Conservation (phyloP, 2,797 vertebrate species). For the Ibycter americanus region DNA sequence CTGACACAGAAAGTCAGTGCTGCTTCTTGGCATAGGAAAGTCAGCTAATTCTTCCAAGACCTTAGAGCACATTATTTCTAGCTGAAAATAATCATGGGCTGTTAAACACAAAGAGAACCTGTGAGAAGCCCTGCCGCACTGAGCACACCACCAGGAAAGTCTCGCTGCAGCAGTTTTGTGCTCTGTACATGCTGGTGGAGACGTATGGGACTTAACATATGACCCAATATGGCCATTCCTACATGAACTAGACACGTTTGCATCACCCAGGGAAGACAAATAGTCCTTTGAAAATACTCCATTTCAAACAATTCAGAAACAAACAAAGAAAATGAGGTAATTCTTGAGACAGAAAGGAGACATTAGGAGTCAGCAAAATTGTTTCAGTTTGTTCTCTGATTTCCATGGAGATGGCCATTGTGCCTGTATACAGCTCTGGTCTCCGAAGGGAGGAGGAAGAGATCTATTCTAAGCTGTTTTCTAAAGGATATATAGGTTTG, state of each 20-base stretch:
- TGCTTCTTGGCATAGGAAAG: not conserved
- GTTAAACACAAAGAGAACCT: not conserved
- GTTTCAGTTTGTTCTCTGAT: not conserved
- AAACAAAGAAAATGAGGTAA: not conserved
- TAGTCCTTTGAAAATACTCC: not conserved
- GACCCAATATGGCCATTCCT: not conserved
- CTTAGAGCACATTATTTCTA: not conserved
- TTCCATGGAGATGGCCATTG: not conserved
- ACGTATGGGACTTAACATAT: accelerated
- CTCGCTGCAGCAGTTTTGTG: not conserved
- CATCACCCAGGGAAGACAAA: not conserved
- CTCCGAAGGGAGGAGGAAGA: not conserved
- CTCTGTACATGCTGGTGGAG: accelerated
- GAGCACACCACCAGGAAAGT: accelerated
- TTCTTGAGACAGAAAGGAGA: not conserved
- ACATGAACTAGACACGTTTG: accelerated
- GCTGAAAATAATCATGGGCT: not conserved
- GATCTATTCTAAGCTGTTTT: not conserved
- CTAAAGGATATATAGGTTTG: not conserved
- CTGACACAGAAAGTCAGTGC: not conserved
- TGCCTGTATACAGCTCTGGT: not conserved
- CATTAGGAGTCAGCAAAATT: not conserved
- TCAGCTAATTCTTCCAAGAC: not conserved
- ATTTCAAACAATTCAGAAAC: not conserved
- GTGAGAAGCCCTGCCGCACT: not conserved